Evolutionary conservation across 1,140 invertebrate genomes (phyloP), one percentile per base, ranked within the genome.

Genomic region (Heliconius hermathena): DNA sequence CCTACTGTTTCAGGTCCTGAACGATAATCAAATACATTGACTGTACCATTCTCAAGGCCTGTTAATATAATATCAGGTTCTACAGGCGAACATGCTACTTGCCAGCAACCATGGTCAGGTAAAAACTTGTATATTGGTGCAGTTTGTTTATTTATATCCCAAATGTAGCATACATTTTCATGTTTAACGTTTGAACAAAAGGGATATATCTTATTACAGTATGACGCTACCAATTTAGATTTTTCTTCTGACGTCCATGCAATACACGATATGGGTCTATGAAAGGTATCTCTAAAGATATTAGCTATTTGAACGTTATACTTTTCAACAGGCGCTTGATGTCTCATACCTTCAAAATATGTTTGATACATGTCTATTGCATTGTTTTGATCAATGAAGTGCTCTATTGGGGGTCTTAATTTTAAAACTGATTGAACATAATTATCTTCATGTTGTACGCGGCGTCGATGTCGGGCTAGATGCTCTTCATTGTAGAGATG

Each of bases 371-470:
- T 98, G 89, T 99, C 97, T 79, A 98, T 96, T 3, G 97, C 97
- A 92, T 98, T 99, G 90, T 99, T 99, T 94, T 99, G 98, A 83
- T 97, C 95, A 46, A 98, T 97, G 78, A 96, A 97, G 85, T 97
- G 96, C 89, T 98, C 96, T 95, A 98, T 96, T 54, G 86, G 72
- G 18, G 87, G 85, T 38, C 82, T 82, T 16, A 93, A 74, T 36
- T 80, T 88, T 60, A 84, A 57, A 18, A 94, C 83, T 13, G 91
- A 81, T 70, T 89, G 81, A n/a, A 95, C 88, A 85, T 97, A 98
- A 81, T 95, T 94, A 88, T 99, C 98, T 87, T 99, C 98, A 88
- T 99, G 99, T 94, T 98, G 98, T n/a, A 99, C 96, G 94, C 99
- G 99, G 83, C 99, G 98, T 76, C 98, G 95, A 89, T 98, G 98